Conservation (phyloP, 2,797 vertebrate genomes). For the Neomorphus geoffroyi region DNA sequence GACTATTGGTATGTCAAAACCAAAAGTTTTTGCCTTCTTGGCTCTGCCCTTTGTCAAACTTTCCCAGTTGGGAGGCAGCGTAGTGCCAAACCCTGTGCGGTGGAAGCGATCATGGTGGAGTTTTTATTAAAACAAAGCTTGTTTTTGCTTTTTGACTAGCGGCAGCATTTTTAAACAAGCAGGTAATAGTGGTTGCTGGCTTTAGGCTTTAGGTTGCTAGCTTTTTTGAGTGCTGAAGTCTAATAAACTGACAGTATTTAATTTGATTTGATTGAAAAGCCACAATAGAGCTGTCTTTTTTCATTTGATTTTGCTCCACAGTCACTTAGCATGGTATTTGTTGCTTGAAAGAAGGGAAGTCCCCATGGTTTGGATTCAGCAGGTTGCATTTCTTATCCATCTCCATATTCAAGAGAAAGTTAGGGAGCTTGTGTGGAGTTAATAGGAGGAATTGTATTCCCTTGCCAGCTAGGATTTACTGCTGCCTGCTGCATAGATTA, state of each 20-base stretch:
- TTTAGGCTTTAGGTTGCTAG: too few relatives aligned
- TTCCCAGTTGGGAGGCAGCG: background rate
- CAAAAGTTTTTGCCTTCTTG: background rate
- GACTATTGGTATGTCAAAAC: background rate
- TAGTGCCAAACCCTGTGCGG: background rate
- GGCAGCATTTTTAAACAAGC: background rate
- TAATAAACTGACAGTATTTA: background rate
- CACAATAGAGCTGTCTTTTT: background rate
- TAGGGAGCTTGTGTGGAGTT: background rate
- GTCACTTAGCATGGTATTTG: background rate
- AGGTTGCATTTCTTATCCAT: background rate
- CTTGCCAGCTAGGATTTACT: slow-evolving; percentile 13
- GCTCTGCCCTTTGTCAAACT: background rate
- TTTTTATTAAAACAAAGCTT: background rate
- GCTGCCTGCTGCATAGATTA: slow-evolving; percentile 30
- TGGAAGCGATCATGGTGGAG: background rate
- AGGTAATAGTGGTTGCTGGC: background rate
- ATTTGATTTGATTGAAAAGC: slow-evolving; percentile 3
- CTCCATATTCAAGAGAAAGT: background rate
- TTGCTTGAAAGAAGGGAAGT: background rate
- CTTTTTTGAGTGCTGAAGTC: background rate
- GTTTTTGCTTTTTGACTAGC: background rate
- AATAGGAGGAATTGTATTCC: background rate
- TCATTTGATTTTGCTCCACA: background rate
- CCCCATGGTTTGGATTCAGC: background rate